Conservation (phyloP, 2,113 vertebrate genomes). For the Erythrocercus mccallii region DNA sequence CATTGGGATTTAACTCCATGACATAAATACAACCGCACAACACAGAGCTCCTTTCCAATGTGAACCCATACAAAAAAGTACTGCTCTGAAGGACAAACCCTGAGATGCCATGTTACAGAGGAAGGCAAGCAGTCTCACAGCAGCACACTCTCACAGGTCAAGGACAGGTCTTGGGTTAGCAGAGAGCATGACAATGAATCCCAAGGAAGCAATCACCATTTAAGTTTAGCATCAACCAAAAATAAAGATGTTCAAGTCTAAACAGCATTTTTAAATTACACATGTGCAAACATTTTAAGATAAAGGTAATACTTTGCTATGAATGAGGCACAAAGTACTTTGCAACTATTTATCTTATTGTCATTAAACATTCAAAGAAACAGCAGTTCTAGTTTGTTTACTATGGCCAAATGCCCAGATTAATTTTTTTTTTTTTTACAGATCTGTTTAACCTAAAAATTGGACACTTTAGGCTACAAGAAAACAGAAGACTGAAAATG, state of each 20-base stretch:
- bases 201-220: background rate
- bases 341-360: constrained; percentile 33
- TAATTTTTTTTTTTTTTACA: background rate
- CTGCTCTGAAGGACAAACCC: background rate
- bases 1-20: background rate
- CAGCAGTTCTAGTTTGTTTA: constrained; percentile 52
- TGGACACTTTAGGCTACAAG: background rate
- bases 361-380: constrained; percentile 39
- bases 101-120: background rate
- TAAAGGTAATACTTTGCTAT: background rate
- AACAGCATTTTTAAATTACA: background rate
- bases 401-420: constrained; percentile 58
- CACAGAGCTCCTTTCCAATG: background rate
- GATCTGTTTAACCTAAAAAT: constrained; percentile 54
- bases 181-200: background rate
- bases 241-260: background rate
- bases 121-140: background rate
- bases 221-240: background rate
- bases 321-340: background rate
- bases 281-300: background rate
- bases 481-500: background rate
- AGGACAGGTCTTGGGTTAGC: background rate
- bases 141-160: background rate
- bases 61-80: background rate
- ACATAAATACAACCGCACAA: background rate